Percentiles rank a stretch among this genome's conserved stretches.
These are phyloP conservation scores for Philereme vetulata DNA, from an alignment of 2,888 invertebrate species.

Conservation along the genomic window DNA sequence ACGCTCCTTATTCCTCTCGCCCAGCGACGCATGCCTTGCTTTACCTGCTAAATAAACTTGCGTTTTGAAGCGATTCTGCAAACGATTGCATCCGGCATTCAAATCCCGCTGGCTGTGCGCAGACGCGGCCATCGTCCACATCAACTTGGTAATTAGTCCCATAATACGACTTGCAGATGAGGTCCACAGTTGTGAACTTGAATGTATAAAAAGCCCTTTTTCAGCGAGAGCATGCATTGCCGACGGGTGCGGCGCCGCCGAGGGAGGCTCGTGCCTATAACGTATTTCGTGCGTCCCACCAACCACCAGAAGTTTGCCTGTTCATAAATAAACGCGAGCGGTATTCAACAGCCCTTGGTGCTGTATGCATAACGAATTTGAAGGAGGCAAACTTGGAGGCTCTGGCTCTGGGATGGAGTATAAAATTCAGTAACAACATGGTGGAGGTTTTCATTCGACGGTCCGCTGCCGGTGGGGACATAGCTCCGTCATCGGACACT, in stretches of 20 bases:
- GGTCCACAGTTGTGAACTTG: slow-evolving; percentile 86
- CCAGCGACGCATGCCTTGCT: slow-evolving; percentile 38
- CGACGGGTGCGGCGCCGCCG: slow-evolving; percentile 49
- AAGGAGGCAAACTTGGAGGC: slow-evolving; percentile 85
- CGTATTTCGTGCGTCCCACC: slow-evolving; percentile 79
- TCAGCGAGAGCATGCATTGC: slow-evolving; percentile 82
- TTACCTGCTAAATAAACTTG: slow-evolving; percentile 62
- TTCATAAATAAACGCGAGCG: slow-evolving; percentile 85
- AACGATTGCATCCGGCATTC: slow-evolving; percentile 37
- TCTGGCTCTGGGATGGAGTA: slow-evolving; percentile 83
- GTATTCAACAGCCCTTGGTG: slow-evolving; percentile 85
- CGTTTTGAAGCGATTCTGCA: slow-evolving; percentile 38
- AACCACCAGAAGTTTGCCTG: slow-evolving; percentile 84
- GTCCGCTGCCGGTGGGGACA: slow-evolving; percentile 79
- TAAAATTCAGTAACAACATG: slow-evolving; percentile 84
- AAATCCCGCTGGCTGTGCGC: slow-evolving; percentile 65
- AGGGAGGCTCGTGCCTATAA: slow-evolving; percentile 75
- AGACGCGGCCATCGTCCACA: slow-evolving; percentile 88
- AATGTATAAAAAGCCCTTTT: slow-evolving; percentile 88
- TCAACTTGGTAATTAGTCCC: slow-evolving; percentile 96
- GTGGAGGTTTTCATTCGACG: slow-evolving; percentile 83
- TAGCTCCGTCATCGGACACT: slow-evolving; percentile 79
- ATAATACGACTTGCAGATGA: slow-evolving; percentile 96
- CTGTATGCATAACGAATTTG: slow-evolving; percentile 85
- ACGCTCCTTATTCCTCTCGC: slow-evolving; percentile 79